These are phyloP conservation scores for Meles meles DNA, from an alignment of 2,113 vertebrate genomes.

Conservation along the genomic window DNA sequence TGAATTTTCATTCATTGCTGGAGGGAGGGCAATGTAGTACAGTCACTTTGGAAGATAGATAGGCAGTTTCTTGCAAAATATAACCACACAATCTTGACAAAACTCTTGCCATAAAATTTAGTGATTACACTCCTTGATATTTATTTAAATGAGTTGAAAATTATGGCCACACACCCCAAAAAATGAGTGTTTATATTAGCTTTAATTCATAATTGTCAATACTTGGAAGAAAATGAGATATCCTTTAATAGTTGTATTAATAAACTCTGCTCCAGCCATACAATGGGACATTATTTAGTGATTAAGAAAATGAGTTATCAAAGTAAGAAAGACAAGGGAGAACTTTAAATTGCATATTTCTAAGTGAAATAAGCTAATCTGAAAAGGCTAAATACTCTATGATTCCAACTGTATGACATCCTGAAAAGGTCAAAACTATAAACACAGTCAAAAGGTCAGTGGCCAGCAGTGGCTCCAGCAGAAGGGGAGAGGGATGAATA, in stretches of 20 bases:
- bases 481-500: not conserved
- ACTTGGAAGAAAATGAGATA: not conserved
- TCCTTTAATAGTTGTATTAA: not conserved
- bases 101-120: not conserved
- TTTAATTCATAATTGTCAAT: not conserved
- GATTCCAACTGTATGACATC: not conserved
- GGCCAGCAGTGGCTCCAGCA: not conserved
- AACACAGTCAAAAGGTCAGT: not conserved
- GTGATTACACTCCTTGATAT: not conserved
- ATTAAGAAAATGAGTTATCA: not conserved
- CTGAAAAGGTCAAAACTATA: not conserved
- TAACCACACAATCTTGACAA: not conserved
- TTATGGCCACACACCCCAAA: not conserved
- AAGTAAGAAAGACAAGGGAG: not conserved
- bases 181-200: not conserved
- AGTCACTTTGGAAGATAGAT: not conserved
- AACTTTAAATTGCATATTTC: not conserved
- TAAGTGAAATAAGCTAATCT: not conserved
- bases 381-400: not conserved
- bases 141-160: not conserved
- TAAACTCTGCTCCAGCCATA: not conserved
- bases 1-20: not conserved
- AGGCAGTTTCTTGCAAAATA: not conserved
- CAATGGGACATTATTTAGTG: not conserved
- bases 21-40: not conserved